A percentile compares a stretch with the other conserved stretches of the same genome.
These are phyloP conservation scores for Palythoa grandiflora DNA, from an alignment of 92 coral and sea anemone genomes.

Conservation along the genomic window DNA sequence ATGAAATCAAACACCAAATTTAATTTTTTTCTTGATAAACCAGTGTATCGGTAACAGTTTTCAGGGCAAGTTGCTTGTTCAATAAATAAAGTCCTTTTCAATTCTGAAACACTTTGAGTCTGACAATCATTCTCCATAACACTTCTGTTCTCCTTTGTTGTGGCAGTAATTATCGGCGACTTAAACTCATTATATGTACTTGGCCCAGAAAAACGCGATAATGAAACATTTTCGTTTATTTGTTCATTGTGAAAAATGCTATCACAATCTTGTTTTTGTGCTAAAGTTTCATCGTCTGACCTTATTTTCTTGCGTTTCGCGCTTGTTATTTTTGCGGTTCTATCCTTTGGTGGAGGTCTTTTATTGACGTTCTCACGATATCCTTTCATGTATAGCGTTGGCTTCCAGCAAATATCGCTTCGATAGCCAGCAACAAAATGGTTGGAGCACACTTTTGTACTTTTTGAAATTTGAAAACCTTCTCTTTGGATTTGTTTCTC, in stretches of 20 bases:
- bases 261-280: background rate
- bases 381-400: conserved; percentile 11
- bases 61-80: conserved; percentile 20
- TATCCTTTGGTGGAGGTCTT: background rate
- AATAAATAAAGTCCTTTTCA: conserved; percentile 4
- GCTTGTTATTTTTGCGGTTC: background rate
- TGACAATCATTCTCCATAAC: background rate
- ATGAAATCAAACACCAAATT: conserved; percentile 12
- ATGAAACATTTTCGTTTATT: background rate
- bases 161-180: background rate
- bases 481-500: conserved; percentile 33
- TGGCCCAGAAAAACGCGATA: background rate
- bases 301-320: background rate
- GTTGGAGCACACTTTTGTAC: background rate
- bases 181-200: background rate
- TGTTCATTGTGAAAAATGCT: background rate
- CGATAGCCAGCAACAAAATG: background rate
- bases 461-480: background rate
- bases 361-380: background rate
- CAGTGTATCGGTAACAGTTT: conserved; percentile 49
- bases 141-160: background rate
- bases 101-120: background rate
- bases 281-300: background rate
- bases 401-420: conserved; percentile 2
- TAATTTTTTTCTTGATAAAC: conserved; percentile 38